A percentile compares a stretch with the other conserved stretches of the same genome.
These are phyloP conservation scores for Aegithalos caudatus DNA, from an alignment of 2,113 vertebrate species.

Conservation along the genomic window DNA sequence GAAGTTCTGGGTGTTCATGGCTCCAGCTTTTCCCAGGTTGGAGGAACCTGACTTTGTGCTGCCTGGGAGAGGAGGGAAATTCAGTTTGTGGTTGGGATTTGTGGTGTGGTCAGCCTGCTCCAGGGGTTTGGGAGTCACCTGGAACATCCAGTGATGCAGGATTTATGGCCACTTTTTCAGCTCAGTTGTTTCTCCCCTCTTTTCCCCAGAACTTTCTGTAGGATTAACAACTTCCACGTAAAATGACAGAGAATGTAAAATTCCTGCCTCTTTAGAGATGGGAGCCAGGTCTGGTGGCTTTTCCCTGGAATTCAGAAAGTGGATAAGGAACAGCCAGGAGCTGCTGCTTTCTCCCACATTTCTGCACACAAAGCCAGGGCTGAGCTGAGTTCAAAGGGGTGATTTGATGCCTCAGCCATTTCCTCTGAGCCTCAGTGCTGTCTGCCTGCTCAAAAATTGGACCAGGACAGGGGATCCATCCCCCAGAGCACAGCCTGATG, in stretches of 20 bases:
- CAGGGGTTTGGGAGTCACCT: not conserved
- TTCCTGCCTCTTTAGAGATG: not conserved
- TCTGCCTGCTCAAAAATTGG: not conserved
- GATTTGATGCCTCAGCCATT: conserved; percentile 50
- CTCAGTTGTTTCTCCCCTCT: not conserved
- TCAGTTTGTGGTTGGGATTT: not conserved
- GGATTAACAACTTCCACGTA: not conserved
- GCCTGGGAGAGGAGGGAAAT: too few relatives aligned
- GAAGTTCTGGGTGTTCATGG: too few relatives aligned
- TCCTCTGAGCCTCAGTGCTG: not conserved
- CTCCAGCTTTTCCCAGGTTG: too few relatives aligned
- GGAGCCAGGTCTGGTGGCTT: not conserved
- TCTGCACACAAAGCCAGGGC: not conserved
- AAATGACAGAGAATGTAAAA: not conserved
- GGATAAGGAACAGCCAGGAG: not conserved
- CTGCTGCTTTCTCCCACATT: not conserved
- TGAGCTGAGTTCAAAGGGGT: not conserved
- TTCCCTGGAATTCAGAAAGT: not conserved
- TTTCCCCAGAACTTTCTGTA: not conserved
- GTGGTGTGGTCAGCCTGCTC: not conserved
- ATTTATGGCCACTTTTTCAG: not conserved
- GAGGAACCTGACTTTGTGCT: too few relatives aligned
- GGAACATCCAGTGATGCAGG: not conserved
- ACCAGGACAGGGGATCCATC: not conserved
- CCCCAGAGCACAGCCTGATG: not conserved